Evolutionary conservation across 2,113 vertebrate genomes (phyloP).

Genomic region (Chaenogobius annularis): DNA sequence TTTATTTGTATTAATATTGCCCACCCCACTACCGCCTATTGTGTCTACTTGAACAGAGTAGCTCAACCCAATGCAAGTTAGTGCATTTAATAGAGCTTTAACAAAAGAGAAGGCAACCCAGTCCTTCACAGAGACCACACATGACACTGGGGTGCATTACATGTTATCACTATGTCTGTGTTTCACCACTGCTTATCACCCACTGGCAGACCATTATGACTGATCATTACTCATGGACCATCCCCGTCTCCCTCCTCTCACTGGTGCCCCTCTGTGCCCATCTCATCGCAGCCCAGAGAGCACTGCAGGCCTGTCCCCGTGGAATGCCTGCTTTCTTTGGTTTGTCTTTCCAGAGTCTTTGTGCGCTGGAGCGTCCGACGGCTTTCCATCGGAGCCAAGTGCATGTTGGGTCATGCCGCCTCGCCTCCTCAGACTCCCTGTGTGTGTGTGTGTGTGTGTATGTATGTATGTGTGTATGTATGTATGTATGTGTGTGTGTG

Average conservation of each 20-base stretch:
- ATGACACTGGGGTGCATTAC: background rate
- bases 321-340: slow-evolving; percentile 54
- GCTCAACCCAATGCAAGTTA: no score
- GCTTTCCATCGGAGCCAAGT: slow-evolving; percentile 55
- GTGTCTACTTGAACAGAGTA: no score
- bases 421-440: slow-evolving; percentile 29
- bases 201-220: background rate
- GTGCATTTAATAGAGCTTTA: background rate
- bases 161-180: background rate
- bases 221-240: background rate
- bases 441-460: slow-evolving; percentile 29
- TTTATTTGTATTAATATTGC: no score
- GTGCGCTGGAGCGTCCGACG: slow-evolving; percentile 52
- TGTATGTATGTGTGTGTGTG: slow-evolving; percentile 26
- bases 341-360: slow-evolving; percentile 56
- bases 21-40: no score
- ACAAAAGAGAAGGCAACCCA: background rate
- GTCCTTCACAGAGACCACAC: background rate
- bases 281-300: slow-evolving; percentile 36
- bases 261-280: slow-evolving; percentile 2
- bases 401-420: slow-evolving; percentile 72
- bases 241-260: slow-evolving; percentile 22
- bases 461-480: background rate
- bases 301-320: slow-evolving; percentile 48
- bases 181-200: background rate